Conservation (phyloP, 1,140 invertebrate species). For the Hypsibius dujardini region DNA sequence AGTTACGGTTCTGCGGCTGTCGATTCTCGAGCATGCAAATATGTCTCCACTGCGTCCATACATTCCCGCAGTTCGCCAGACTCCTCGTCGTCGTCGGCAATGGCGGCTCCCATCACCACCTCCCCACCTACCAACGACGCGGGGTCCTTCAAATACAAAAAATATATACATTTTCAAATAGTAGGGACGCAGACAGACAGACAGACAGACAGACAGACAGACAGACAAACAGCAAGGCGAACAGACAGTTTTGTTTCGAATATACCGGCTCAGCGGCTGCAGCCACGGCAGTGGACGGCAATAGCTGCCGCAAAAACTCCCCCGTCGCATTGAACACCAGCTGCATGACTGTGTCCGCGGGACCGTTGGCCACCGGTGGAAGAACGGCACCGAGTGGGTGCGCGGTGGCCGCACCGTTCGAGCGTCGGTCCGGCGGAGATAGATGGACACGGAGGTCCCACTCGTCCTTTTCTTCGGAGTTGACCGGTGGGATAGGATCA, state of each 20-base stretch:
- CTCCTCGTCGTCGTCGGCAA: constrained; percentile 3
- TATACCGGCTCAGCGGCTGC: not conserved
- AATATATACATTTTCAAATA: not conserved
- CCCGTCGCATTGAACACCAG: not conserved
- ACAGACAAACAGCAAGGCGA: too few relatives aligned
- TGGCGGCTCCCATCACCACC: constrained; percentile 11
- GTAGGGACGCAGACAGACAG: too few relatives aligned
- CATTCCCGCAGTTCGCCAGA: not conserved
- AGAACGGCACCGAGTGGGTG: not conserved
- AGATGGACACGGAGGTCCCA: not conserved
- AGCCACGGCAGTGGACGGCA: not conserved
- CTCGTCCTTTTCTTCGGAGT: not conserved
- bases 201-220: too few relatives aligned
- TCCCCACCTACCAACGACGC: not conserved
- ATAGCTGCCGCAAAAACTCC: not conserved
- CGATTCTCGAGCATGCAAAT: too few relatives aligned
- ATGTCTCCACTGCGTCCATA: not conserved
- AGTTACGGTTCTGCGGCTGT: too few relatives aligned
- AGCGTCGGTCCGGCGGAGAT: not conserved
- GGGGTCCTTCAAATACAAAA: not conserved
- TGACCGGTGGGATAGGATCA: not conserved
- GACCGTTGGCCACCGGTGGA: not conserved
- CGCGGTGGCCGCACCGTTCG: not conserved
- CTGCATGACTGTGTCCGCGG: not conserved
- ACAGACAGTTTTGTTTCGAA: not conserved